These are phyloP conservation scores for Bombus superbus DNA, from an alignment of 1,140 invertebrate genomes.

Conservation along the genomic window DNA sequence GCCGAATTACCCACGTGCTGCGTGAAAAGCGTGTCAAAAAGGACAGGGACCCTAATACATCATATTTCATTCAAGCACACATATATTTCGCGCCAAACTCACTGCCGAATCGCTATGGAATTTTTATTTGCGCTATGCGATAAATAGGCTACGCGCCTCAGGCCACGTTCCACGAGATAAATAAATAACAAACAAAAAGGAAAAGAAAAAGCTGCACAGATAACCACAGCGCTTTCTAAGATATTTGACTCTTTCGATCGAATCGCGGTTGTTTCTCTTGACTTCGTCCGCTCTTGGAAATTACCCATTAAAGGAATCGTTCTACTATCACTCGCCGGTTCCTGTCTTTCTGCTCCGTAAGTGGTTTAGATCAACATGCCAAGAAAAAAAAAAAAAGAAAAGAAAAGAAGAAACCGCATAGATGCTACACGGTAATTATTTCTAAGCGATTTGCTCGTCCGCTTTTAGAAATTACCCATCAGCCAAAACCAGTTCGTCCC, in stretches of 20 bases:
- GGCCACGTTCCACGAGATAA: slow-evolving; percentile 3
- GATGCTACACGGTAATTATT: no score
- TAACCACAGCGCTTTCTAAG: neutral
- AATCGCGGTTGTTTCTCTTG: neutral
- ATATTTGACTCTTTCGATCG: neutral
- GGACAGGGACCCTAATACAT: neutral
- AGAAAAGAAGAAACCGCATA: no score
- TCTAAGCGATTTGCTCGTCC: no score
- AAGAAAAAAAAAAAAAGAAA: no score
- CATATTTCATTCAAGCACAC: neutral
- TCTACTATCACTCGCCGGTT: no score
- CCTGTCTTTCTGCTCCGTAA: no score
- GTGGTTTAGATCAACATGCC: no score
- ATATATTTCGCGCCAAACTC: neutral
- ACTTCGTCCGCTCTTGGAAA: neutral
- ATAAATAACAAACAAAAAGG: neutral
- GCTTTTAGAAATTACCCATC: neutral
- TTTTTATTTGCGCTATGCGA: slow-evolving; percentile 1
- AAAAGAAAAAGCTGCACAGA: neutral
- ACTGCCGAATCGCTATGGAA: neutral
- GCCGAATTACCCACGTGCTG: neutral
- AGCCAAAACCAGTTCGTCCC: no score
- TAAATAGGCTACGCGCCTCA: neutral
- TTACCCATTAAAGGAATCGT: neutral
- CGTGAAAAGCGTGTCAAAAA: neutral